Evolutionary conservation across 2,888 invertebrate species (phyloP), one percentile per base, ranked within the genome.

Genomic region (Tenthredo livida): DNA sequence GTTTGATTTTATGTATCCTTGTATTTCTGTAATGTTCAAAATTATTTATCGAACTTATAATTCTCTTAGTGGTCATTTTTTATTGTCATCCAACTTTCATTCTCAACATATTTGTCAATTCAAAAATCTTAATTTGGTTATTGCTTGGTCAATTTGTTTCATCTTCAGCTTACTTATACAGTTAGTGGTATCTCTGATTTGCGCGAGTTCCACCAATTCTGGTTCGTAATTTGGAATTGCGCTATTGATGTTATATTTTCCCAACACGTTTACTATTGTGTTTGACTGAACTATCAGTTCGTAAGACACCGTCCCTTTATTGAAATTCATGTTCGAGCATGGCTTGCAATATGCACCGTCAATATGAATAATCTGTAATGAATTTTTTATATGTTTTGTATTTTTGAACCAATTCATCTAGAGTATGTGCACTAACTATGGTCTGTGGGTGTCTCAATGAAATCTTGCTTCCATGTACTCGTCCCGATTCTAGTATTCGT

Each of bases 341-440:
- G 67, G 67, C 5, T 67, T 67, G 33, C 67, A 67, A 67, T 67
- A 67, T 67, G 67, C 67, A 25, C 67, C 67, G 33, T 67, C 67
- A 21, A 67, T 29, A 15, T 67, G 67, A 33, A 67, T 29, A 15
- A 67, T 29, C 67, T 67, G 67, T 33, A 33, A 67, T 17, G 12
- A 33, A 33, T 29, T 67, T 21, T 15, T 58, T 58, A 58, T 17
- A 58, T 58, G 21, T 17, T 58, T 58, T 58, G 21, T 58, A 58
- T 58, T 17, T 58, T 58, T 58, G 47, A 29, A 29, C 29, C 29
- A 29, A 29, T 29, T 29, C 29, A 29, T 29, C 29, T 29, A 29
- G 29, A 29, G 29, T 47, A 47, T 47, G 47, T 47, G 47, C 47
- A 47, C 43, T 12, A 43, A 43, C 9, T 43, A 47, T 12, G 47